Base-by-base conservation (phyloP, 2,113 vertebrate species). In the Calonectris borealis region DNA sequence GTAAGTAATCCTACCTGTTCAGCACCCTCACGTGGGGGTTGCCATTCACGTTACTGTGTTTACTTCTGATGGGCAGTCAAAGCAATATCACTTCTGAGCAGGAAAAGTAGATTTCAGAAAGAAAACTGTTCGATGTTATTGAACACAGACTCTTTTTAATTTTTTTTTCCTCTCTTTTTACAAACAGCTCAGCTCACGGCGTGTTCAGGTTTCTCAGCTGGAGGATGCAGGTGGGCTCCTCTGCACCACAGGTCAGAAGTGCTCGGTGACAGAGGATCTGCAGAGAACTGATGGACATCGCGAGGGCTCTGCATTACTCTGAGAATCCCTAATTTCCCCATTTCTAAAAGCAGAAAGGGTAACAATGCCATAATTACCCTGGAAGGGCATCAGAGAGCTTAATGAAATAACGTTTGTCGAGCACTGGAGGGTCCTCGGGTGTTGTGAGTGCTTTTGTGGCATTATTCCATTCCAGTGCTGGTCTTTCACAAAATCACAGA, bases 11-110 rank as follows among this genome's bases (percentile, higher is more conserved):
- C 52, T 75, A 11, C 36, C 27, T 76, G 27, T 21, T 76, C 78
- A 60, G 2, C 52, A 65, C 71, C 61, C 24, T 64, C 52, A 26
- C 1, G 1, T 0, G 1, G 10, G 19, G 26, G 11, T 5, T 66
- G 55, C 32, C 57, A 32, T 38, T 89, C 48, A 13, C 1, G 1
- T n/a, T 22, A 29, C 19, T 5, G 0, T 13, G 13, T 75, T 79
- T 75, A 12, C 48, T 82, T 86, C 72, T 2, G 1, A 2, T 20
- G 52, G 34, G 26, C 57, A 57, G 26, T 55, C 26, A 82, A 31
- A 0, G 5, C 32, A 38, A 22, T 24, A 29, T 11, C 2, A 3
- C n/a, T 87, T 72, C 31, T 20, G 40, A 91, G 32, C 18, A 76
- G 52, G 16, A 64, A 88, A 68, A 82, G 29, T 7, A 83, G 38